Evolutionary conservation across 2,113 vertebrate genomes (phyloP).

Genomic region (Oceanites oceanicus): DNA sequence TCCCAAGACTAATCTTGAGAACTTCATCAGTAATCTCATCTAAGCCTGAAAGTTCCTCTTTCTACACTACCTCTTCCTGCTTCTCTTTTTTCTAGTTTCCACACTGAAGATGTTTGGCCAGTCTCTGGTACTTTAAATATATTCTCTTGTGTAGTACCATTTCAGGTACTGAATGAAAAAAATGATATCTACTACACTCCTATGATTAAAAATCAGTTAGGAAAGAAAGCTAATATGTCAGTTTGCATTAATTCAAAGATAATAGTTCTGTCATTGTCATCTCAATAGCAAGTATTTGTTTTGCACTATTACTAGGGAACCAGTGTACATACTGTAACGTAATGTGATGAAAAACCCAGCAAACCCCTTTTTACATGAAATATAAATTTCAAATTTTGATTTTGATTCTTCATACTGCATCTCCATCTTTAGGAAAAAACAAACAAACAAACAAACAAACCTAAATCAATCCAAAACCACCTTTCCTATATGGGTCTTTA

Average conservation of each 20-base stretch:
- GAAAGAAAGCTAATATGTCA: background rate
- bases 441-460: background rate
- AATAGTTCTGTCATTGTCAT: background rate
- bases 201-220: background rate
- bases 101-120: background rate
- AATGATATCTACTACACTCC: background rate
- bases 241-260: background rate
- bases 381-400: background rate
- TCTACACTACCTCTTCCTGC: background rate
- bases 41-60: background rate
- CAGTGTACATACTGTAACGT: background rate
- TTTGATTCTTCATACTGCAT: background rate
- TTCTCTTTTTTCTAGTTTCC: background rate
- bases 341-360: background rate
- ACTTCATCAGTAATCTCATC: background rate
- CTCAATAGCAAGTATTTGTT: background rate
- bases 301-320: background rate
- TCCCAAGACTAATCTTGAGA: background rate
- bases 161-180: background rate
- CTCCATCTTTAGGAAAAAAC: background rate
- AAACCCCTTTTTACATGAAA: background rate
- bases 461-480: background rate
- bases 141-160: background rate
- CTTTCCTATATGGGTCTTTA: background rate
- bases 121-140: background rate